phyloP scores from a whole-genome alignment of 1,140 invertebrate species.

The Papilio polytes region DNA sequence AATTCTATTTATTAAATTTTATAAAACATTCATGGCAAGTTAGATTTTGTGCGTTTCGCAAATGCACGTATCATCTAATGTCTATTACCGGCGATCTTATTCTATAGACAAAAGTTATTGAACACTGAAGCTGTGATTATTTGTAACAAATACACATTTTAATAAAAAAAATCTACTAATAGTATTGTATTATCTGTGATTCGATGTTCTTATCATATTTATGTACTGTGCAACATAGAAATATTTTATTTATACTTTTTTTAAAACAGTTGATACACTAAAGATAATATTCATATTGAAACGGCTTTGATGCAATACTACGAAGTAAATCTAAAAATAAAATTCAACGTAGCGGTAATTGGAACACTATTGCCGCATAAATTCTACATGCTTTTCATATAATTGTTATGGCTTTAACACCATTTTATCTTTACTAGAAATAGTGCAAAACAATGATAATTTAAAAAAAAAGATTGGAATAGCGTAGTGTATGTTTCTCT shows the following conservation, averaged over 20 bases:
- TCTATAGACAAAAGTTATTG: background rate
- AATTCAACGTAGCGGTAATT: background rate
- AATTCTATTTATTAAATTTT: background rate
- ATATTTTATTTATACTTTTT: background rate
- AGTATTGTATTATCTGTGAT: too few relatives aligned
- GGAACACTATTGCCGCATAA: background rate
- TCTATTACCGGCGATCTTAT: background rate
- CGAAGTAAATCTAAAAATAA: background rate
- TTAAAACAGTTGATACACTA: background rate
- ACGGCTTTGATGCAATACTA: background rate
- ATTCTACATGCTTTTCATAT: background rate
- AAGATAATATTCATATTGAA: background rate
- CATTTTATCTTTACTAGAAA: background rate
- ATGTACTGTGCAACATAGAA: background rate
- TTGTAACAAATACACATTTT: background rate
- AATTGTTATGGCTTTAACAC: background rate
- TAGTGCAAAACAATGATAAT: background rate
- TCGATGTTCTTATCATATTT: background rate
- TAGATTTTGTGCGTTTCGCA: constrained; percentile 24
- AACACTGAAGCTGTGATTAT: background rate
- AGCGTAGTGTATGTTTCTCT: background rate
- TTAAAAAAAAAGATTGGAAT: background rate
- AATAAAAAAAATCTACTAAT: background rate
- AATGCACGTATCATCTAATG: background rate
- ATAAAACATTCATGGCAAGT: background rate